Percentiles rank a stretch among this genome's conserved stretches.
Conservation (phyloP, 2,113 vertebrate genomes). For the Ptyas mucosa region DNA sequence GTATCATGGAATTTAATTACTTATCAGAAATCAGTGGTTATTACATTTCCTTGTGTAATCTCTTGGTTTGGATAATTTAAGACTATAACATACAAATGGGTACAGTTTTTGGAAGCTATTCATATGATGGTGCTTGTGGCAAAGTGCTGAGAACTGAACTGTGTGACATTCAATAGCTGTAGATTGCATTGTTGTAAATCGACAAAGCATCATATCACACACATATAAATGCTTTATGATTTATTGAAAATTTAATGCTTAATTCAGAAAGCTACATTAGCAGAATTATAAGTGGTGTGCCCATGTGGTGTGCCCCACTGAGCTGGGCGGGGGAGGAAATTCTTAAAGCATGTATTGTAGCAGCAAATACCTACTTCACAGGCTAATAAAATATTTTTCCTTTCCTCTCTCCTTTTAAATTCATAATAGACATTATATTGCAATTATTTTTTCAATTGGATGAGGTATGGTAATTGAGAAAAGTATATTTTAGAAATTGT, state of each 20-base stretch:
- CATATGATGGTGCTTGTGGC: not conserved
- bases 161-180: not conserved
- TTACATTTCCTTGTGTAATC: constrained; percentile 4
- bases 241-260: not conserved
- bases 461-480: not conserved
- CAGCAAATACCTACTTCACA: not conserved
- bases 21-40: constrained; percentile 17
- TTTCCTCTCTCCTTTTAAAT: not conserved
- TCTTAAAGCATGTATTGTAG: not conserved
- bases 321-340: not conserved
- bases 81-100: not conserved
- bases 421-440: not conserved
- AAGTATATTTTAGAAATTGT: not conserved
- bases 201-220: not conserved
- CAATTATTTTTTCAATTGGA: not conserved
- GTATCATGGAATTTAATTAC: not conserved
- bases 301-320: not conserved
- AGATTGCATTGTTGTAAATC: not conserved
- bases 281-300: not conserved
- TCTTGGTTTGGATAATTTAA: not conserved
- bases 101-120: not conserved
- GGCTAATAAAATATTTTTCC: not conserved
- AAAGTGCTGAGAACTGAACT: not conserved
- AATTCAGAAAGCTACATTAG: not conserved
- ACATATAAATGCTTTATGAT: not conserved